Evolutionary conservation across 1,140 invertebrate genomes (phyloP).

Genomic region (Drosophila lowei): DNA sequence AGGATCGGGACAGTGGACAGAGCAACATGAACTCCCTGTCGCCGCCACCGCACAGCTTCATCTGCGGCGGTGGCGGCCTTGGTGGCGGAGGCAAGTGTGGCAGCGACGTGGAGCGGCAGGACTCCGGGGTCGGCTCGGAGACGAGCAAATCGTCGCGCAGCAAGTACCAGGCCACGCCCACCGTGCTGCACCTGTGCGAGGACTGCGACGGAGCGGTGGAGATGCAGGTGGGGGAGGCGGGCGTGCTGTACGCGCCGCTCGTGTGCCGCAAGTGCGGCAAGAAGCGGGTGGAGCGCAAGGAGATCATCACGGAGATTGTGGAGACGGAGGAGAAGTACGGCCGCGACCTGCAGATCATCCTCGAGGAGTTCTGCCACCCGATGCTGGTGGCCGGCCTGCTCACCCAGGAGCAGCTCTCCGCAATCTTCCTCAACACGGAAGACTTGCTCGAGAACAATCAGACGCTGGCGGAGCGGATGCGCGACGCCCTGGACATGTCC

Average conservation of each 20-base stretch:
- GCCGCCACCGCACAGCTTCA: conserved; percentile 73
- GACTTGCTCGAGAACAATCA: conserved; percentile 95
- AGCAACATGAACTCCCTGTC: conserved; percentile 85
- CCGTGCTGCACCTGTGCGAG: conserved; percentile 87
- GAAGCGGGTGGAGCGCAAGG: conserved; percentile 93
- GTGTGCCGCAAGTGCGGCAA: conserved; percentile 95
- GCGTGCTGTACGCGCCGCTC: conserved; percentile 89
- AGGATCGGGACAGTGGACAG: conserved; percentile 85
- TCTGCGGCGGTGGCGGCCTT: conserved; percentile 41
- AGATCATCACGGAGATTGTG: conserved; percentile 97
- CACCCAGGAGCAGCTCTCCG: conserved; percentile 91
- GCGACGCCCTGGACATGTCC: conserved; percentile 94
- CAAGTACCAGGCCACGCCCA: conserved; percentile 86
- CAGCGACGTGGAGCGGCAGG: conserved; percentile 92
- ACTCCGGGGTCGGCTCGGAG: conserved; percentile 96
- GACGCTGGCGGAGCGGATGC: conserved; percentile 92
- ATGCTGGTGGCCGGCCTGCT: conserved; percentile 94
- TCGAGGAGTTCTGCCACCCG: conserved; percentile 97
- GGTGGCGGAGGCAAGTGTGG: conserved; percentile 36
- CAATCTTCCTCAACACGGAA: conserved; percentile 97
- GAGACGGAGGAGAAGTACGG: conserved; percentile 98
- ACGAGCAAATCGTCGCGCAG: conserved; percentile 93
- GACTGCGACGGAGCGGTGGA: conserved; percentile 90
- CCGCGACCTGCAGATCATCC: conserved; percentile 94
- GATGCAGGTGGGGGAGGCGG: conserved; percentile 87